Percentiles rank a stretch among this genome's conserved stretches.
Evolutionary conservation across 92 coral and sea anemone species (phyloP).

Genomic region (Phymanthus crucifer): DNA sequence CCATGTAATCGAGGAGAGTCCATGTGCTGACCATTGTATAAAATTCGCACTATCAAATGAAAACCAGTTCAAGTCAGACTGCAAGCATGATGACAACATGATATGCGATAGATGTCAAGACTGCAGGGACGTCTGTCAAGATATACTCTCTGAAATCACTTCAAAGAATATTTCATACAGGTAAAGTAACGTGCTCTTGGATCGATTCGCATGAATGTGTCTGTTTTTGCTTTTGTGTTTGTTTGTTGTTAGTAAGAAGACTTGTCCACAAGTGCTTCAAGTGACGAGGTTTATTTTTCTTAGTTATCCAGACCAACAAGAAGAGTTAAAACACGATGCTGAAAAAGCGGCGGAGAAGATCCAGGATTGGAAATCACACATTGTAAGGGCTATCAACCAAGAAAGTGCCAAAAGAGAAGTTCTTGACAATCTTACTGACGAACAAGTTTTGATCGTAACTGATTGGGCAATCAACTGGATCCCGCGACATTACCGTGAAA

Average conservation of each 20-base stretch:
- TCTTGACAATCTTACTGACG: constrained; percentile 21
- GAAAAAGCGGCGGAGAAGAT: constrained; percentile 41
- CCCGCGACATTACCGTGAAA: constrained; percentile 36
- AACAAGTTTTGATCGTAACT: constrained; percentile 39
- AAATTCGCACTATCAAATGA: constrained; percentile 13
- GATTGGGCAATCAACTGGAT: constrained; percentile 58
- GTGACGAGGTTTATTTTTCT: neutral
- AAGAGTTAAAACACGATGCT: constrained; percentile 31
- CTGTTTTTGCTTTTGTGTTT: neutral
- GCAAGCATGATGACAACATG: neutral
- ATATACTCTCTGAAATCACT: neutral
- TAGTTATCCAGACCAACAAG: constrained; percentile 35
- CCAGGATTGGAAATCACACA: constrained; percentile 36
- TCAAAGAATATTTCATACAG: neutral
- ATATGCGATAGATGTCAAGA: neutral
- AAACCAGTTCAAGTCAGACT: neutral
- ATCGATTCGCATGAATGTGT: neutral
- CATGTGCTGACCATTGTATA: constrained; percentile 36
- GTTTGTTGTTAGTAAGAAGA: neutral
- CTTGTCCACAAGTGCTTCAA: neutral
- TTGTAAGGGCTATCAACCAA: constrained; percentile 35
- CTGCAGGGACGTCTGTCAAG: too few species aligned
- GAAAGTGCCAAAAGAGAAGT: constrained; percentile 26
- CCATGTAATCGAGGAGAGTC: constrained; percentile 35
- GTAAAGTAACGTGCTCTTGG: neutral